Evolutionary conservation across 2,888 invertebrate species (phyloP).

Genomic region (Octonoba sinensis): DNA sequence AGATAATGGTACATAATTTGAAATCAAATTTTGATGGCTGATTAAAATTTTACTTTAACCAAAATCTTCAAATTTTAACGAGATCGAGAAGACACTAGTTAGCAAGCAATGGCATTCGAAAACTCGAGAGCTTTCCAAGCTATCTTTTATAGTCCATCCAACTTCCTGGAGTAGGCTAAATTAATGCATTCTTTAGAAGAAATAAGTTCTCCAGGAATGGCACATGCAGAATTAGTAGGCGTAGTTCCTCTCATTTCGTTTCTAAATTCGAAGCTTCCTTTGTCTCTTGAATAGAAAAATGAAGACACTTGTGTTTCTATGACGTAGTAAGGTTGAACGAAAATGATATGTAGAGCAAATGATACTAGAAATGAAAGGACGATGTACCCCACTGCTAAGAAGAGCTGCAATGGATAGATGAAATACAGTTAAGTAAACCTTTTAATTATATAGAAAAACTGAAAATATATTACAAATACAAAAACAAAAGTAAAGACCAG

Average conservation of each 20-base stretch:
- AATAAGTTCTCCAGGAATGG: background rate
- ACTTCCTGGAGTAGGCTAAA: slow-evolving; percentile 27
- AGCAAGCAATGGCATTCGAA: background rate
- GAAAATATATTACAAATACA: too few species aligned
- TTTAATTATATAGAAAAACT: too few species aligned
- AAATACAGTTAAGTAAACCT: background rate
- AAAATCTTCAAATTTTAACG: too few species aligned
- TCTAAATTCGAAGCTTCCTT: background rate
- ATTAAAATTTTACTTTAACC: too few species aligned
- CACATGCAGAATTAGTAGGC: background rate
- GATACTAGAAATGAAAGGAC: slow-evolving; percentile 15
- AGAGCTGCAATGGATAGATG: slow-evolving; percentile 27
- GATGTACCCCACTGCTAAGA: slow-evolving; percentile 35
- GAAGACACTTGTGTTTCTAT: slow-evolving; percentile 23
- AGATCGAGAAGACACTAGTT: background rate
- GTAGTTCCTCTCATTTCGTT: too few species aligned
- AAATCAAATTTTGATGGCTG: too few species aligned
- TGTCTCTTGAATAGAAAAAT: slow-evolving; percentile 4
- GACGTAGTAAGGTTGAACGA: slow-evolving; percentile 35
- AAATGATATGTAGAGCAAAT: slow-evolving; percentile 29
- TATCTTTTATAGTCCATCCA: slow-evolving; percentile 18
- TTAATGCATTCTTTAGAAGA: slow-evolving; percentile 17
- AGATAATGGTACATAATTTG: too few species aligned
- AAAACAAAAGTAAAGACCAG: too few species aligned
- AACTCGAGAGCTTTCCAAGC: background rate